Evolutionary conservation across 2,113 vertebrate species (phyloP).

Genomic region (Ictalurus punctatus): DNA sequence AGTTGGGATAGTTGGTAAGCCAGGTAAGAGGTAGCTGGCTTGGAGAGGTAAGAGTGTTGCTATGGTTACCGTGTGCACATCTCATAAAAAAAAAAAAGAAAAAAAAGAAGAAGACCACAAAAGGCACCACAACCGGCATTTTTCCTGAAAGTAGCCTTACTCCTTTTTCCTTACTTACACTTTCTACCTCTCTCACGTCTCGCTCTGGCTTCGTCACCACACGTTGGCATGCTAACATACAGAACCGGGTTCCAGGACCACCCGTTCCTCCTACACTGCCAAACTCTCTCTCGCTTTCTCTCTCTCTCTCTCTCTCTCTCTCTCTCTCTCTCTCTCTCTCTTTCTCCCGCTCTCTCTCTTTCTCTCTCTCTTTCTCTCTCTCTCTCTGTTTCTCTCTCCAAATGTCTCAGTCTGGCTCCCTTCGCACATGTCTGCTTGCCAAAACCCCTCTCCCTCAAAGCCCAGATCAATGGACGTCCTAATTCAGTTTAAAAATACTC

Average conservation of each 20-base stretch:
- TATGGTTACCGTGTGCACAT: not conserved
- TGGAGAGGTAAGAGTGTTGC: not conserved
- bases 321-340: not conserved
- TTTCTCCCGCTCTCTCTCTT: not conserved
- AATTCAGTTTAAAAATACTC: slow-evolving; percentile 5
- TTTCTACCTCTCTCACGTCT: not conserved
- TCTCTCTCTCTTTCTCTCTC: not conserved
- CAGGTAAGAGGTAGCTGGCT: not conserved
- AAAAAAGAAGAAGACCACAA: not conserved
- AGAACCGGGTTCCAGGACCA: slow-evolving; percentile 2
- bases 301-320: too few species aligned
- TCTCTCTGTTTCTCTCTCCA: slow-evolving; percentile 1
- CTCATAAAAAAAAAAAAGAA: too few species aligned
- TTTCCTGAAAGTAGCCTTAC: not conserved
- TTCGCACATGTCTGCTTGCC: not conserved
- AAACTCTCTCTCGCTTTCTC: not conserved
- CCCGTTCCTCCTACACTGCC: not conserved
- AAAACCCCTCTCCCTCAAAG: slow-evolving; percentile 4
- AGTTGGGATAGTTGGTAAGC: not conserved
- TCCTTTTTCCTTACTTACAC: not conserved
- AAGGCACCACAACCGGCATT: not conserved
- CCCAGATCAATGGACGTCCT: slow-evolving; percentile 10
- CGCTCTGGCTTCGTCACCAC: not conserved
- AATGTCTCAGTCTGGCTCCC: slow-evolving; percentile 5
- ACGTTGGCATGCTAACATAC: not conserved